Conservation (phyloP, 2,797 vertebrate species). For the Muraenolepis orangiensis region DNA sequence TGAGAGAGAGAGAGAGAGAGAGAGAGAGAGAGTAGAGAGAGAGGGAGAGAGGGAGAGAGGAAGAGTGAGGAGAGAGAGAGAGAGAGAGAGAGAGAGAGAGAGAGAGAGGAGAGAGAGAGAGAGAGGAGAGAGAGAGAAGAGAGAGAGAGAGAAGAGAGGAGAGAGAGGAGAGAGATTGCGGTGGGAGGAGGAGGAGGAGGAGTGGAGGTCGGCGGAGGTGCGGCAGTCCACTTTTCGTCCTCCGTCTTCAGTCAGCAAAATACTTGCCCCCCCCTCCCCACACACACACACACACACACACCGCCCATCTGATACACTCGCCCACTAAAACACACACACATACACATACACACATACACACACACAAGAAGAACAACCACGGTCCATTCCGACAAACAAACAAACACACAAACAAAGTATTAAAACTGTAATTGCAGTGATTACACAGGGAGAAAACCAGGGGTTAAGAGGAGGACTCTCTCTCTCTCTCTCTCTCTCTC, state of each 20-base stretch:
- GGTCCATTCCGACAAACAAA: slow-evolving; percentile 56
- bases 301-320: slow-evolving; percentile 19
- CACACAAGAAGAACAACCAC: slow-evolving; percentile 35
- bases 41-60: too few species aligned
- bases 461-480: slow-evolving; percentile 29
- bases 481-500: too few species aligned
- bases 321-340: slow-evolving; percentile 41
- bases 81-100: neutral
- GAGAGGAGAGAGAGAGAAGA: neutral
- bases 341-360: slow-evolving; percentile 58
- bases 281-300: slow-evolving; percentile 33
- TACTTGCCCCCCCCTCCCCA: slow-evolving; percentile 42
- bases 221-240: neutral
- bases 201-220: neutral
- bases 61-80: neutral
- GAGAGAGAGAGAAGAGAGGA: neutral
- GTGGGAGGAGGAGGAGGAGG: neutral
- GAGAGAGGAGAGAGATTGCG: neutral
- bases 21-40: too few species aligned
- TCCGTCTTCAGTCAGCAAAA: neutral
- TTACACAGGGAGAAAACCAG: slow-evolving; percentile 53
- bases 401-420: slow-evolving; percentile 69
- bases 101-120: neutral
- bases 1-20: too few species aligned
- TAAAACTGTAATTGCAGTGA: slow-evolving; percentile 68